Base-by-base conservation (phyloP, 2,888 invertebrate species). In the Melanostoma mellinum region DNA sequence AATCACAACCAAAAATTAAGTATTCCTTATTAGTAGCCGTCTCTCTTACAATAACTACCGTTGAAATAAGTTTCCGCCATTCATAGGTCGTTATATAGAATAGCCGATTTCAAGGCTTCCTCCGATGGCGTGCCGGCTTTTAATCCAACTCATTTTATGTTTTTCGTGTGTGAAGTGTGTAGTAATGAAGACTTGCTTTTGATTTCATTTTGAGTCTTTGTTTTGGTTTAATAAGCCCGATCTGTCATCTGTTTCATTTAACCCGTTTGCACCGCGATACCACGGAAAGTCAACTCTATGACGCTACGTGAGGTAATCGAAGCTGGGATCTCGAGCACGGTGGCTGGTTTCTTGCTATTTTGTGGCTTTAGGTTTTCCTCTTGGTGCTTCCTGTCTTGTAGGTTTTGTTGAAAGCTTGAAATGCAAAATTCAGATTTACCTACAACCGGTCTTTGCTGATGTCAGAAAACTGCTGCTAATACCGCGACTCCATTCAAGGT, bases 11-110 rank as follows among this genome's bases (percentile, higher is more conserved):
- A 6, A 46, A 69, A 69, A 60, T 20, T 71, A 40, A 6, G 33
- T 58, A 58, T 71, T 55, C 56, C 52, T 30, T 9, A n/a, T 52
- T 52, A 8, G 67, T 68, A 60, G 42, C n/a, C 42, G 40, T 35
- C 9, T 20, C 9, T 20, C 44, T 46, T 46, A 42, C 55, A 55
- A 63, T 35, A 40, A 73, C 40, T 30, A 40, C 38, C 48, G 60
- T 33, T 60, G 42, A 48, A 52, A 56, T 48, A 77, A 71, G 63
- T 56, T 77, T 77, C 76, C 76, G 69, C 63, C 48, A 76, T 42
- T 61, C 48, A 58, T 30, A 50, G 48, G 50, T 36, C 33, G 56
- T n/a, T 50, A 50, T 20, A 48, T 50, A 58, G 36, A 53, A 46
- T 46, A 46, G 44, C 44, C 44, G 4, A 46, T 10, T 46, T 46